Evolutionary conservation across 2,888 invertebrate genomes (phyloP), one percentile per base, ranked within the genome.

Genomic region (Cheilosia soror): DNA sequence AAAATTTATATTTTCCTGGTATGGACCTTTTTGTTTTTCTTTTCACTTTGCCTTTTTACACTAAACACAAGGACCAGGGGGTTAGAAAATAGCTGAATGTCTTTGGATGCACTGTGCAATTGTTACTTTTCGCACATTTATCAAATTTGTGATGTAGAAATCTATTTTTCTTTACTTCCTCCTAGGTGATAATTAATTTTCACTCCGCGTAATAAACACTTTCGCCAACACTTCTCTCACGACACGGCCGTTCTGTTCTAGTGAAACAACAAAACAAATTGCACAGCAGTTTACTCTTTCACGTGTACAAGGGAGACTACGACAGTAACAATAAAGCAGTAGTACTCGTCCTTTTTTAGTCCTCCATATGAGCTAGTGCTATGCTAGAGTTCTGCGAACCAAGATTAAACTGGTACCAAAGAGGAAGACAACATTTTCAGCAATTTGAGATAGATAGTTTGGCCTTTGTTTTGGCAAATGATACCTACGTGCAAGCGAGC

Each of bases 201-300:
- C 79, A 72, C 79, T 79, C 44, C 72, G 72, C 72, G 65, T 72
- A 65, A 79, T 79, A 79, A 79, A 79, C 79, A 79, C 79, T 79
- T 79, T 79, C 79, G 72, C 79, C 79, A 79, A 53, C 79, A 78
- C 78, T 78, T 78, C 78, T 69, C 55, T 62, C 63, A 69, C 69
- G 78, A 71, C 69, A 33, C 44, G 55, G 31, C 49, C 47, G 62
- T 77, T 63, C 69, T 62, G 55, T 57, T 68, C 62, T 44, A 37
- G 44, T 55, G 69, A 71, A 63, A 77, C 77, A 69, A 47, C 53
- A 65, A 29, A 27, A 78, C 29, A 15, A 25, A 5, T 6, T 3
- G 11, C 6, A 47, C 44, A 62, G 13, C 27, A 47, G 44, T n/a
- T 62, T 33, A 51, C 68, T 77, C 60, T 53, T 15, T 62, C 44